A percentile compares a stretch with the other conserved stretches of the same genome.
phyloP scores from a whole-genome alignment of 2,888 invertebrate genomes.

The Phasia obesa region DNA sequence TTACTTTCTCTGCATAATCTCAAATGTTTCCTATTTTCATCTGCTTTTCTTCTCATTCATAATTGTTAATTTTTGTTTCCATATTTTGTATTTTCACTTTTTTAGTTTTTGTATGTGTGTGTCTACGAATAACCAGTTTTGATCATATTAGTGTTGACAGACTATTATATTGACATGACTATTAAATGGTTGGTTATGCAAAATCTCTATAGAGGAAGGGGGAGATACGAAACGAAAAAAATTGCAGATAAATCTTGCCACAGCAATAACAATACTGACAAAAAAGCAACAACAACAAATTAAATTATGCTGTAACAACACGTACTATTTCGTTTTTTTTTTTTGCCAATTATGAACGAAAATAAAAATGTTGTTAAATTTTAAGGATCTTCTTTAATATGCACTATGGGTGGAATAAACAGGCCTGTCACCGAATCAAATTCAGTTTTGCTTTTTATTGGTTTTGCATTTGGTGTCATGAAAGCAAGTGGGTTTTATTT shows the following conservation, averaged over 20 bases:
- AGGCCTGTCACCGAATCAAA: too few species aligned
- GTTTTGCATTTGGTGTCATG: too few species aligned
- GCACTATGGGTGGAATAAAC: conserved; percentile 2
- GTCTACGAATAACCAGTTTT: conserved; percentile 48
- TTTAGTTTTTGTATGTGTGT: conserved; percentile 14
- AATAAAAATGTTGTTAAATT: conserved; percentile 20
- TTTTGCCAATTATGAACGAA: conserved; percentile 56
- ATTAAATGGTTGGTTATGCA: conserved; percentile 63
- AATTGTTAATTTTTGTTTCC: not conserved
- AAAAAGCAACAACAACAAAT: conserved; percentile 32
- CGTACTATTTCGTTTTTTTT: too few species aligned
- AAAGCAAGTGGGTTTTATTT: too few species aligned
- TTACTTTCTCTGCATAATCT: conserved; percentile 47
- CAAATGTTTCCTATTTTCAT: not conserved
- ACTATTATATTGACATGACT: conserved; percentile 64
- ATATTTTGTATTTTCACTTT: conserved; percentile 41
- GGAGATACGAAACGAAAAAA: conserved; percentile 17
- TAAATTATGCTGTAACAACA: conserved; percentile 58
- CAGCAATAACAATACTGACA: conserved; percentile 44
- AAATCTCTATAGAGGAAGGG: conserved; percentile 39
- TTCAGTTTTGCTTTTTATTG: too few species aligned
- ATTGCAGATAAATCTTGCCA: conserved; percentile 37
- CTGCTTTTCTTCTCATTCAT: conserved; percentile 32
- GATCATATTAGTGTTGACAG: conserved; percentile 61
- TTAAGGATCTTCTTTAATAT: conserved; percentile 25